Conservation (phyloP, 2,797 vertebrate species). For the Pygocentrus nattereri region DNA sequence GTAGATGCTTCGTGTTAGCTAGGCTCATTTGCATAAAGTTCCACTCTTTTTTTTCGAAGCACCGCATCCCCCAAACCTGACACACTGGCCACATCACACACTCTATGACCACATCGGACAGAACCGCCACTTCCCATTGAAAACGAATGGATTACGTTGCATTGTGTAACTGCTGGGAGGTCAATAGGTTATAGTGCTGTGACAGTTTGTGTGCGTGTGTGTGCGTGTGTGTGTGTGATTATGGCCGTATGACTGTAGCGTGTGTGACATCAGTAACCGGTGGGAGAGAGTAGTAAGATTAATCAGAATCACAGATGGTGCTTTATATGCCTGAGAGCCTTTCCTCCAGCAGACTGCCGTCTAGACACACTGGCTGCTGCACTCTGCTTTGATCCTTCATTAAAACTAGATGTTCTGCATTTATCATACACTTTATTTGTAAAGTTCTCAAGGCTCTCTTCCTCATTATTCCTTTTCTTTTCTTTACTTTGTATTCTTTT, state of each 20-base stretch:
- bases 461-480: not conserved
- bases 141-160: no score
- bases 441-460: slow-evolving; percentile 67
- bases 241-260: no score
- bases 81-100: no score
- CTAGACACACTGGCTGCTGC: slow-evolving; percentile 84
- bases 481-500: slow-evolving; percentile 52
- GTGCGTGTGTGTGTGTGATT: not conserved
- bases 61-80: no score
- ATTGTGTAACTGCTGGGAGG: not conserved
- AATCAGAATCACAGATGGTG: slow-evolving; percentile 84
- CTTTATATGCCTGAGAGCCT: slow-evolving; percentile 81
- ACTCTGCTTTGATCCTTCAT: slow-evolving; percentile 85
- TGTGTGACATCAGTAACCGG: not conserved
- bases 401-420: slow-evolving; percentile 81
- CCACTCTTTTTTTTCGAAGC: no score
- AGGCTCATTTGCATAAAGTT: no score
- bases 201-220: not conserved
- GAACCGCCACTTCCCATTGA: no score
- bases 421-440: slow-evolving; percentile 77
- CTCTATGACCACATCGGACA: no score
- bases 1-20: no score
- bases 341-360: slow-evolving; percentile 73
- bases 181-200: not conserved
- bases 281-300: slow-evolving; percentile 71